Evolutionary conservation across 2,797 vertebrate genomes (phyloP).

Genomic region (Thunnus albacares): DNA sequence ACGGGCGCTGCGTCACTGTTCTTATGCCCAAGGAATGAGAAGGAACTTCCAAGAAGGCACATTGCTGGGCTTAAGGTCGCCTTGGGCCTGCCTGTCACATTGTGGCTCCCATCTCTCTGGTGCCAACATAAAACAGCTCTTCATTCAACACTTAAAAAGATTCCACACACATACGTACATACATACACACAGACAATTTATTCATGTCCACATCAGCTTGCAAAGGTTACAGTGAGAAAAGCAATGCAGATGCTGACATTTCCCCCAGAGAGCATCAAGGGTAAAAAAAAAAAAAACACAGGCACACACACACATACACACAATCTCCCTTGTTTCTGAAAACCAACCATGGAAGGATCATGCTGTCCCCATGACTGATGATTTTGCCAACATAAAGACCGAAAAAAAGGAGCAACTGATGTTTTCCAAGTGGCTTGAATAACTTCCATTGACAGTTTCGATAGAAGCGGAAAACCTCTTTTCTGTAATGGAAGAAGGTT

Average conservation of each 20-base stretch:
- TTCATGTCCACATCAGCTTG: conserved; percentile 43
- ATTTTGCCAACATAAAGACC: conserved; percentile 68
- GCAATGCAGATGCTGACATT: conserved; percentile 57
- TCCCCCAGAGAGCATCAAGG: conserved; percentile 31
- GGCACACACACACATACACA: conserved; percentile 1
- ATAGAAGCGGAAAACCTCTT: conserved; percentile 72
- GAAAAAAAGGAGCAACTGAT: conserved; percentile 57
- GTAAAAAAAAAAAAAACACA: conserved; percentile 42
- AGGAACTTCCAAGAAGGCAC: conserved; percentile 67
- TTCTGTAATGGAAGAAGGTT: conserved; percentile 73
- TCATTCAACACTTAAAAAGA: conserved; percentile 57
- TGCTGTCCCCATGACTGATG: conserved; percentile 52
- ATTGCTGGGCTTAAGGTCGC: conserved; percentile 55
- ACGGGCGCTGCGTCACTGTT: conserved; percentile 17
- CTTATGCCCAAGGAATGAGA: conserved; percentile 61
- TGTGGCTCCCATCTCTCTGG: conserved; percentile 57
- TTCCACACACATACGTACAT: conserved; percentile 24
- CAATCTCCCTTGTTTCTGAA: conserved; percentile 54
- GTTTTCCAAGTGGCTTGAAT: conserved; percentile 75
- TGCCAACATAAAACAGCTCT: conserved; percentile 63
- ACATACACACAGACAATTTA: conserved; percentile 26
- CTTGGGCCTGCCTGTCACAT: conserved; percentile 60
- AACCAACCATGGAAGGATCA: conserved; percentile 54
- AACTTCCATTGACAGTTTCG: conserved; percentile 73
- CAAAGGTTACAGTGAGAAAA: conserved; percentile 51